Evolutionary conservation across 2,888 invertebrate genomes (phyloP).

Genomic region (Melitaea athalia): DNA sequence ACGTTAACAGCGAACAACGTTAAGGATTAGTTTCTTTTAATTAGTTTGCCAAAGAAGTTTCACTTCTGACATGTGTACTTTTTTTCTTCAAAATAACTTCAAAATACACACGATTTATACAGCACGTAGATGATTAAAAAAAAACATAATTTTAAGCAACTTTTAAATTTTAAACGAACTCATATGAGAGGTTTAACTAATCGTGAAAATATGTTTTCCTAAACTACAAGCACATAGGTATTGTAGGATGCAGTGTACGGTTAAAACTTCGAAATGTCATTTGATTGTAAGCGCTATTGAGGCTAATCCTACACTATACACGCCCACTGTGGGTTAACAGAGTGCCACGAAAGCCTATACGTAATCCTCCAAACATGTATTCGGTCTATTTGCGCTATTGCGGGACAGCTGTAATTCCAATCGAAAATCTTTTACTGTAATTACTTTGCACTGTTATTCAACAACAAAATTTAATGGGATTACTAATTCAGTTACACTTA

Average conservation of each 20-base stretch:
- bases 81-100: too few species aligned
- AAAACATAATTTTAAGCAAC: too few species aligned
- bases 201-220: neutral
- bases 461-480: too few species aligned
- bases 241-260: conserved; percentile 1
- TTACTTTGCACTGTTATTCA: neutral
- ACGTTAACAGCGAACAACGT: too few species aligned
- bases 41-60: too few species aligned
- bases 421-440: neutral
- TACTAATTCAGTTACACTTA: too few species aligned
- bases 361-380: conserved; percentile 25
- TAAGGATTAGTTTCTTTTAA: too few species aligned
- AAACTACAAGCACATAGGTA: neutral
- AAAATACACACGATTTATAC: too few species aligned
- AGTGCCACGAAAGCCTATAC: conserved; percentile 19
- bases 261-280: conserved; percentile 7
- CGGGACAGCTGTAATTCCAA: neutral
- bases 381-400: conserved; percentile 16
- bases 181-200: too few species aligned
- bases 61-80: too few species aligned
- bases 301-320: conserved; percentile 8
- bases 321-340: conserved; percentile 11
- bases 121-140: too few species aligned
- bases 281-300: conserved; percentile 8
- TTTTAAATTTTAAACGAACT: too few species aligned